phyloP scores from a whole-genome alignment of 2,888 invertebrate species.

The Mallateleia sp. region DNA sequence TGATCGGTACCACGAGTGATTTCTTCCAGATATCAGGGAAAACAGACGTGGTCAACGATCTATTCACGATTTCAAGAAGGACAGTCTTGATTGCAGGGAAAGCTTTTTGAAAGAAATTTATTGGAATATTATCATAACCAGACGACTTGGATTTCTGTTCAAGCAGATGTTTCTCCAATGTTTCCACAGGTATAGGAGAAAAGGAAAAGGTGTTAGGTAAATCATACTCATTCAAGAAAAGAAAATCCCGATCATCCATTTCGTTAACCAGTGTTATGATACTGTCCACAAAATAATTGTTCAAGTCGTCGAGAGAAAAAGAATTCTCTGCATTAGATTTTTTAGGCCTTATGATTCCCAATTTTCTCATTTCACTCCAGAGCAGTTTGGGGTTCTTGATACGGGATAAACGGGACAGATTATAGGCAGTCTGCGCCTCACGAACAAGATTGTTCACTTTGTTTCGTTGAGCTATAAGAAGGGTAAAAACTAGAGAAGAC shows the following conservation, averaged over 20 bases:
- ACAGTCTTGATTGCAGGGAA: neutral
- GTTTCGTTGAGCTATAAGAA: neutral
- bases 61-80: neutral
- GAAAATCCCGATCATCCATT: neutral
- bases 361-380: conserved; percentile 14
- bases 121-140: neutral
- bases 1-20: conserved; percentile 38
- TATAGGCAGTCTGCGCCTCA: neutral
- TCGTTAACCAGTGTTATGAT: neutral
- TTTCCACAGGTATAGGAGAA: neutral
- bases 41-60: neutral
- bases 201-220: too few relatives aligned
- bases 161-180: too few relatives aligned
- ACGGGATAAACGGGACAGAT: neutral
- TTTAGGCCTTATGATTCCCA: conserved; percentile 27
- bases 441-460: conserved; percentile 4
- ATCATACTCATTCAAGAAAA: too few relatives aligned
- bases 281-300: conserved; percentile 30
- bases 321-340: neutral
- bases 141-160: too few relatives aligned
- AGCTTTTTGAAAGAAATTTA: conserved; percentile 9
- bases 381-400: neutral
- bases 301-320: conserved; percentile 7
- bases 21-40: conserved; percentile 32
- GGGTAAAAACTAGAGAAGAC: neutral